Conservation (phyloP, 2,888 invertebrate genomes). For the Unio pictorum region DNA sequence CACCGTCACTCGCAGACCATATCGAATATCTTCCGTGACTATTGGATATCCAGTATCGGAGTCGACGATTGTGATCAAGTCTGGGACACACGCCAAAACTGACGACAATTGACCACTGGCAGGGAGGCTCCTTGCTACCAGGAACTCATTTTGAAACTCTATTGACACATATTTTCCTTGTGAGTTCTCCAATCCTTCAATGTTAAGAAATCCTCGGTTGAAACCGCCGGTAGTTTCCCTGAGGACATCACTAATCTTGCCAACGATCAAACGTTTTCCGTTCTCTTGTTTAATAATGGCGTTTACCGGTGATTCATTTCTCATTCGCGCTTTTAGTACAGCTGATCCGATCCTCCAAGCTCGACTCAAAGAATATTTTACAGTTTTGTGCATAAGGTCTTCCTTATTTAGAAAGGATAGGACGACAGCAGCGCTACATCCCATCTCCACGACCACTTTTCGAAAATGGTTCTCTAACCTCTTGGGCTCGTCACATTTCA, state of each 20-base stretch:
- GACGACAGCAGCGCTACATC: slow-evolving; percentile 50
- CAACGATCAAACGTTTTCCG: slow-evolving; percentile 47
- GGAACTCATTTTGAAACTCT: slow-evolving; percentile 67
- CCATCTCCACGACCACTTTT: slow-evolving; percentile 55
- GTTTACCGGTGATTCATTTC: slow-evolving; percentile 49
- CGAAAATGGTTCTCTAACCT: slow-evolving; percentile 58
- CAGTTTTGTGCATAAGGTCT: slow-evolving; percentile 38
- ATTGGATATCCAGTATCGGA: slow-evolving; percentile 62
- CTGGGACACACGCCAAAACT: slow-evolving; percentile 57
- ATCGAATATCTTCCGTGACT: slow-evolving; percentile 60
- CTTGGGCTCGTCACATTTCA: slow-evolving; percentile 48
- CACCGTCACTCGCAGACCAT: slow-evolving; percentile 61
- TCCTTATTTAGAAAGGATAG: slow-evolving; percentile 36
- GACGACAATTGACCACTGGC: slow-evolving; percentile 7
- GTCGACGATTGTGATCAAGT: slow-evolving; percentile 62
- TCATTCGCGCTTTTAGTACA: slow-evolving; percentile 48
- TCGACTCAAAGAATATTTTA: slow-evolving; percentile 51
- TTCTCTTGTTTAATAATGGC: slow-evolving; percentile 46
- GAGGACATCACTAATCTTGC: slow-evolving; percentile 57
- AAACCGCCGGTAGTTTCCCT: slow-evolving; percentile 60
- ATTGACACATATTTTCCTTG: slow-evolving; percentile 33
- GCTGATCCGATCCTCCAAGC: slow-evolving; percentile 63
- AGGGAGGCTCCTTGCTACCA: slow-evolving; percentile 41
- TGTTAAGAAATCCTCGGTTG: slow-evolving; percentile 46
- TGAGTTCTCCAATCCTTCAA: slow-evolving; percentile 44